Base-by-base conservation (phyloP, 1,140 invertebrate species). In the Halyomorpha halys region DNA sequence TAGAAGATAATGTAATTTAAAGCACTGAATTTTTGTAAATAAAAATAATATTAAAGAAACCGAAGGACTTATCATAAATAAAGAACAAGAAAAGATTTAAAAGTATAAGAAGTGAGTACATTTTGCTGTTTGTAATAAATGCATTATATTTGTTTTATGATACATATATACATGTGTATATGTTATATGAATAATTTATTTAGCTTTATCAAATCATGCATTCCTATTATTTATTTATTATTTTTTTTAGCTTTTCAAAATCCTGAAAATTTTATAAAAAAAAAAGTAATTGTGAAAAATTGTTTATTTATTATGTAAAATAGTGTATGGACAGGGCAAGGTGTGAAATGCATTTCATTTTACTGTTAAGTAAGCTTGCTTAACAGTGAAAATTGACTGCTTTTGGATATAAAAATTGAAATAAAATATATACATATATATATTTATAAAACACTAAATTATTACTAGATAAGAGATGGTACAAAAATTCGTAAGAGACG, bases 11-110 rank as follows among this genome's bases (percentile, higher is more conserved):
- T 61, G 60, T 61, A 61, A 61, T 61, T 61, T 61, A 21, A 61
- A 61, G 60, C 60, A 61, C 60, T 61, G 60, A 61, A 61, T 61
- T 61, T 61, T 61, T 61, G 60, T 61, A 61, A 44, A 61, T 61
- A 61, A 56, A 56, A 23, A 56, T 56, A 56, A 56, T 56, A 23
- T 56, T 56, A 56, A 23, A 23, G 53, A 56, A 56, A 56, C 19
- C 53, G 53, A 56, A 56, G 53, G 53, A 56, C 53, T 56, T 56
- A 56, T 56, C n/a, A 21, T 53, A 21, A 19, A 56, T 11, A 56
- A 56, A 6, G 21, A 56, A 27, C 3, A 39, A 39, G 13, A 39
- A 39, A 39, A 39, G 4, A 39, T 39, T 39, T 39, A 39, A 39
- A 19, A 19, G n/a, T n/a, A n/a, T 53, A 53, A 11, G 9, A 56